These are phyloP conservation scores for Phortica variegata DNA, from an alignment of 1,140 invertebrate genomes.

Conservation along the genomic window DNA sequence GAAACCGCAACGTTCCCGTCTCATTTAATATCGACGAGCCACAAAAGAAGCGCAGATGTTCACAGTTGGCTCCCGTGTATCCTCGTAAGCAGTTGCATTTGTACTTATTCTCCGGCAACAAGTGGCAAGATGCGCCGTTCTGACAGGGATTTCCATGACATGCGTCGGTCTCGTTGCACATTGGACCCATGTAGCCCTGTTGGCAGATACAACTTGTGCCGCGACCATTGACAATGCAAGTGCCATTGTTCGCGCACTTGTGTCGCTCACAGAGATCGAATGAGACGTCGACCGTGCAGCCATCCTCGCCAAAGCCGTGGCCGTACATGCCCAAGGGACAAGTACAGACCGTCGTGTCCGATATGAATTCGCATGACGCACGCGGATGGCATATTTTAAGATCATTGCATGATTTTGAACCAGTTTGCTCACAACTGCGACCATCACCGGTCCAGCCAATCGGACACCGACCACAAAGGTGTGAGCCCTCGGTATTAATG, in stretches of 20 bases:
- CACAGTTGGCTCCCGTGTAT: constrained; percentile 57
- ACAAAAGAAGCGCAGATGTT: constrained; percentile 29
- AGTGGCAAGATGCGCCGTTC: constrained; percentile 72
- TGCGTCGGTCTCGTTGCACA: constrained; percentile 60
- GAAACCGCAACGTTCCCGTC: constrained; percentile 25
- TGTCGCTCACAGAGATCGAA: constrained; percentile 36
- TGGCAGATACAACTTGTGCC: constrained; percentile 65
- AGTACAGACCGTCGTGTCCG: constrained; percentile 67
- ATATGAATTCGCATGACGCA: constrained; percentile 75
- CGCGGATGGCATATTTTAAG: constrained; percentile 58
- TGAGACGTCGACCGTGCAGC: constrained; percentile 27
- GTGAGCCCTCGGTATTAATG: constrained; percentile 80
- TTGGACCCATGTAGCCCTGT: constrained; percentile 33
- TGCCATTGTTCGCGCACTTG: constrained; percentile 67
- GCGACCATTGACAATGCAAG: constrained; percentile 62
- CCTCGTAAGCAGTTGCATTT: constrained; percentile 58
- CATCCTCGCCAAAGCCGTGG: constrained; percentile 60
- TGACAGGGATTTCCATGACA: constrained; percentile 74
- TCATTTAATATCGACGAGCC: constrained; percentile 61
- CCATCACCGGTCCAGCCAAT: constrained; percentile 83
- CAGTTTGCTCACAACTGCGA: constrained; percentile 54
- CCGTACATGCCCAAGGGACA: constrained; percentile 73
- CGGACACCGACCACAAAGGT: constrained; percentile 82
- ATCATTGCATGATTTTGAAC: constrained; percentile 30
- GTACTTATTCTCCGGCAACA: constrained; percentile 49